A percentile compares a stretch with the other conserved stretches of the same genome.
Evolutionary conservation across 2,888 invertebrate genomes (phyloP).

Genomic region (Cyaniris semiargus): DNA sequence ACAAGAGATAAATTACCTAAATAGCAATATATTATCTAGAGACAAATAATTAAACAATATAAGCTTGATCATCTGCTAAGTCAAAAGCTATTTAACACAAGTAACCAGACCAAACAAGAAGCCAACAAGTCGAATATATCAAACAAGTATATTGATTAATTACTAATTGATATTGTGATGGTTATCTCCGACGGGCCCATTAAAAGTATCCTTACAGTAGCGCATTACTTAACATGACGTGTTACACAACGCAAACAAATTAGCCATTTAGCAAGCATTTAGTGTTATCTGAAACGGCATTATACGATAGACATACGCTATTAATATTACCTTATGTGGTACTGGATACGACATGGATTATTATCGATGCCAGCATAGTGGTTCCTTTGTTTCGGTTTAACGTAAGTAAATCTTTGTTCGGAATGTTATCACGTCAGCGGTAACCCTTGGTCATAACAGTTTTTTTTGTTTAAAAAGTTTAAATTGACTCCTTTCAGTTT

Average conservation of each 20-base stretch:
- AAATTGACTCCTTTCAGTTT: too few relatives aligned
- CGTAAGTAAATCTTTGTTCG: neutral
- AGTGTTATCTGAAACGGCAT: conserved; percentile 63
- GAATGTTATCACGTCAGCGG: neutral
- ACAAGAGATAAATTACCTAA: too few relatives aligned
- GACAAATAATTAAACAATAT: neutral
- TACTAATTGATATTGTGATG: conserved; percentile 26
- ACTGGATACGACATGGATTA: conserved; percentile 18
- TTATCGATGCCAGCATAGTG: neutral
- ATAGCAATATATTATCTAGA: too few relatives aligned
- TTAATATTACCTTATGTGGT: conserved; percentile 44
- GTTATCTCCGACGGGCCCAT: conserved; percentile 21
- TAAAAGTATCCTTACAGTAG: conserved; percentile 51
- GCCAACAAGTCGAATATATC: neutral
- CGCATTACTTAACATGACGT: conserved; percentile 51
- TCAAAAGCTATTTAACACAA: neutral
- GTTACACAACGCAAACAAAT: conserved; percentile 72
- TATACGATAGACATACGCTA: conserved; percentile 52
- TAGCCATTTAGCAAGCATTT: conserved; percentile 72
- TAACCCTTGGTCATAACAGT: too few relatives aligned
- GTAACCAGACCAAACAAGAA: neutral
- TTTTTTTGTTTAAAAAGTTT: too few relatives aligned
- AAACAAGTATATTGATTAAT: conserved; percentile 10
- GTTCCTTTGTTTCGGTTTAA: neutral
- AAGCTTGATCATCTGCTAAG: neutral